Base-by-base conservation (phyloP, 2,113 vertebrate genomes). In the Dinomys branickii region DNA sequence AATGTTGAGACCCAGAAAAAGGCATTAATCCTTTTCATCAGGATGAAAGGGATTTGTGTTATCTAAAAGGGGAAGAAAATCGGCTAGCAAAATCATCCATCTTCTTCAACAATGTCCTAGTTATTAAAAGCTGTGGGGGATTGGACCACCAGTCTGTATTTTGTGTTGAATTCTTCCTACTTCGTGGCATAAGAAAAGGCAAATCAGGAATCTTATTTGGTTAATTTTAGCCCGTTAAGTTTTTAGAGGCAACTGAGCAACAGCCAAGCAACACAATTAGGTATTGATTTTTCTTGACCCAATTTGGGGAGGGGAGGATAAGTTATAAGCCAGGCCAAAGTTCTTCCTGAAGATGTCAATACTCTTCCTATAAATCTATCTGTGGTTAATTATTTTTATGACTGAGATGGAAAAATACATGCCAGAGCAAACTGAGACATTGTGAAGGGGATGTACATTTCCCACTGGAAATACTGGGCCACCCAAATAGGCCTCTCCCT, bases 1-100 rank as follows among this genome's bases (percentile, higher is more conserved):
- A 85, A 94, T 69, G 83, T 84, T 93, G 75, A 85, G 73, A 85
- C 35, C 89, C 88, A 69, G 11, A 95, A 67, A 96, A 93, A 96
- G 56, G 93, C 47, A 82, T 90, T 86, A 58, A 38, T 87, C 71
- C 56, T 96, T 87, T 61, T 94, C 17, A 83, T 67, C 94, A 87
- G 86, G 41, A 75, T 54, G 93, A 90, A 11, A 69, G 86, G 82
- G 58, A 78, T 90, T 94, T 94, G 63, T 85, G 11, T 73, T 96
- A 38, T 88, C 52, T 65, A 20, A 83, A 78, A 94, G 56, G 28
- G 17, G 80, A 83, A 30, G n/a, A 71, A 89, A 85, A 65, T 8
- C 95, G 41, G 38, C 41, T 65, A 52, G 35, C 30, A 90, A 92
- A 83, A 47, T 47, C 56, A 78, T 47, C 67, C 47, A 13, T 80